phyloP scores from a whole-genome alignment of 2,888 invertebrate genomes.

The Eupithecia subumbrata region DNA sequence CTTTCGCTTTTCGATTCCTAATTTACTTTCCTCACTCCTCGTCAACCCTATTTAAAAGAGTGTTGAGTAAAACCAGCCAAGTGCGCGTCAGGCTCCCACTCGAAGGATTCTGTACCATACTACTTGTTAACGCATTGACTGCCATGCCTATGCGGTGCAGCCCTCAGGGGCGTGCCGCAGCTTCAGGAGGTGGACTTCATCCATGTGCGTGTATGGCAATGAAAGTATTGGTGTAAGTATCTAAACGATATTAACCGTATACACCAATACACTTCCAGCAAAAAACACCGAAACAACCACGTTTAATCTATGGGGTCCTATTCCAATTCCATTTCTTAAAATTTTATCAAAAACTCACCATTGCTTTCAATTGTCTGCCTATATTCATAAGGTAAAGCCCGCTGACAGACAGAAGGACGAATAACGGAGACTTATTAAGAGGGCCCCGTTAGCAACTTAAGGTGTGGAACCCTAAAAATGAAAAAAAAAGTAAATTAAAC shows the following conservation, averaged over 20 bases:
- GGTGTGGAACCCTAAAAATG: conserved; percentile 53
- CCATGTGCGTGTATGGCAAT: neutral
- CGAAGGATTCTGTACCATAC: neutral
- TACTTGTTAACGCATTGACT: neutral
- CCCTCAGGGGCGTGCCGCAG: neutral
- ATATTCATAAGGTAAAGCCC: neutral
- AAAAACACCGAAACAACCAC: neutral
- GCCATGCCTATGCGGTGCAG: neutral
- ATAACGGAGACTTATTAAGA: neutral
- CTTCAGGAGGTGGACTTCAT: neutral
- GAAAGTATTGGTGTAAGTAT: too few species aligned
- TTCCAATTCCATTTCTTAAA: neutral
- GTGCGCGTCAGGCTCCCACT: neutral
- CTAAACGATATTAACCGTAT: neutral
- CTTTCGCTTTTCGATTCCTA: conserved; percentile 24
- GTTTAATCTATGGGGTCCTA: neutral
- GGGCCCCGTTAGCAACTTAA: neutral
- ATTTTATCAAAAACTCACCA: too few species aligned
- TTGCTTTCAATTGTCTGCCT: neutral
- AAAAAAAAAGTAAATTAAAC: conserved; percentile 72
- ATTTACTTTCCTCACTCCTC: conserved; percentile 44
- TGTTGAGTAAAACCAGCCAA: conserved; percentile 54
- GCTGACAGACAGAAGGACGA: neutral
- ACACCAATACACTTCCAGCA: neutral
- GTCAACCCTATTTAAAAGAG: conserved; percentile 68